Conservation (phyloP, 2,797 vertebrate species). For the Naso thynnoides region DNA sequence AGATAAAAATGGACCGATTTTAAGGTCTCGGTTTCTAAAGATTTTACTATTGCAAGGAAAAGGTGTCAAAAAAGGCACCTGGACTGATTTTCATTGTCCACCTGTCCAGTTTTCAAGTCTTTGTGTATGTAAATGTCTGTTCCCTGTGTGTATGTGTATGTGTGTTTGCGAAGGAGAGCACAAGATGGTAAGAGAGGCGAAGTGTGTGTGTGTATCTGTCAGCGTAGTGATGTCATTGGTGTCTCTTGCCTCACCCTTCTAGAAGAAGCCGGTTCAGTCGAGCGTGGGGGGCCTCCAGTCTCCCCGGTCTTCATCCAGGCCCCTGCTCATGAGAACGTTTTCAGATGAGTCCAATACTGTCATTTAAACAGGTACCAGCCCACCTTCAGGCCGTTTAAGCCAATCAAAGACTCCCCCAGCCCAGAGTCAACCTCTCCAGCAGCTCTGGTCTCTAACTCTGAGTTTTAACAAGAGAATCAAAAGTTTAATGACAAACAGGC, state of each 20-base stretch:
- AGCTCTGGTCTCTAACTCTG: constrained; percentile 41
- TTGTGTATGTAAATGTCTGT: constrained; percentile 49
- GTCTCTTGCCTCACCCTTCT: constrained; percentile 92
- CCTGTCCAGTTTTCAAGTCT: constrained; percentile 48
- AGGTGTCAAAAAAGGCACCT: constrained; percentile 7
- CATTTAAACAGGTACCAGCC: constrained; percentile 95
- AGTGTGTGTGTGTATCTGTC: constrained; percentile 55
- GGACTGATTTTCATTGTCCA: constrained; percentile 39
- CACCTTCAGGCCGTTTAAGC: constrained; percentile 66
- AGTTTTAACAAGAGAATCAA: constrained; percentile 54
- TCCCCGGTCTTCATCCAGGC: constrained; percentile 92
- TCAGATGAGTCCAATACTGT: constrained; percentile 97
- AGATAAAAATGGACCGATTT: too few relatives aligned
- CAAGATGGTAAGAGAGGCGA: constrained; percentile 10
- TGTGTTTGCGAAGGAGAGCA: constrained; percentile 3
- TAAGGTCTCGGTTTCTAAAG: too few relatives aligned
- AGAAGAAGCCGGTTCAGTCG: constrained; percentile 91
- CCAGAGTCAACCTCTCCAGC: constrained; percentile 45
- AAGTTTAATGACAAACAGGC: constrained; percentile 1
- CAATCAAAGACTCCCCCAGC: constrained; percentile 64
- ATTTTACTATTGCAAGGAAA: constrained; percentile 5
- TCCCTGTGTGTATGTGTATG: constrained; percentile 26
- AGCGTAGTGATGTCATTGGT: constrained; percentile 81
- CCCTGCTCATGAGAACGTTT: constrained; percentile 99
- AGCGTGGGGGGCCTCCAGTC: constrained; percentile 85